phyloP scores from a whole-genome alignment of 2,113 vertebrate species.

The Dermatemys mawii region DNA sequence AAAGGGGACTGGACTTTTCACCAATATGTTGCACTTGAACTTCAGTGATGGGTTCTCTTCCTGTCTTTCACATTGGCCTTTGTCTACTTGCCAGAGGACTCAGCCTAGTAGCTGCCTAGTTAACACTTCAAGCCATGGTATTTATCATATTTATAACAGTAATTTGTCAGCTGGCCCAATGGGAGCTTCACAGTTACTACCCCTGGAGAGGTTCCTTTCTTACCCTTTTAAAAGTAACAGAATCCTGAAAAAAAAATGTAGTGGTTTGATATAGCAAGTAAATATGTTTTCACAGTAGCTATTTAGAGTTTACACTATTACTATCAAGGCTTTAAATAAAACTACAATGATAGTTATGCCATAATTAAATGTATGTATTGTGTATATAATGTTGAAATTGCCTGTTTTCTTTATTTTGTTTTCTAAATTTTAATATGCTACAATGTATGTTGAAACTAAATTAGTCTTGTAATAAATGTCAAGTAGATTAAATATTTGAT shows the following conservation, averaged over 20 bases:
- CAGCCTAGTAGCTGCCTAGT: background rate
- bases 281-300: background rate
- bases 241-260: background rate
- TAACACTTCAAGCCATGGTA: too few species aligned
- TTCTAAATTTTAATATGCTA: background rate
- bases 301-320: background rate
- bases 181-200: background rate
- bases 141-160: background rate
- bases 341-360: background rate
- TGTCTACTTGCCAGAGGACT: background rate
- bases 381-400: background rate
- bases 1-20: background rate
- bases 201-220: background rate
- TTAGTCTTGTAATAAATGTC: background rate
- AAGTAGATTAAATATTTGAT: slow-evolving; percentile 20
- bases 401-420: background rate
- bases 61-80: background rate
- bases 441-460: background rate
- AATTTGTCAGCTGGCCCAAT: background rate
- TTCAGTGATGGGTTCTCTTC: background rate
- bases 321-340: background rate
- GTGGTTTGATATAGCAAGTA: background rate
- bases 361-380: background rate
- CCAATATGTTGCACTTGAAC: background rate
- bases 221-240: background rate